Conservation (phyloP, 1,140 invertebrate species). For the Phenacoccus solenopsis region DNA sequence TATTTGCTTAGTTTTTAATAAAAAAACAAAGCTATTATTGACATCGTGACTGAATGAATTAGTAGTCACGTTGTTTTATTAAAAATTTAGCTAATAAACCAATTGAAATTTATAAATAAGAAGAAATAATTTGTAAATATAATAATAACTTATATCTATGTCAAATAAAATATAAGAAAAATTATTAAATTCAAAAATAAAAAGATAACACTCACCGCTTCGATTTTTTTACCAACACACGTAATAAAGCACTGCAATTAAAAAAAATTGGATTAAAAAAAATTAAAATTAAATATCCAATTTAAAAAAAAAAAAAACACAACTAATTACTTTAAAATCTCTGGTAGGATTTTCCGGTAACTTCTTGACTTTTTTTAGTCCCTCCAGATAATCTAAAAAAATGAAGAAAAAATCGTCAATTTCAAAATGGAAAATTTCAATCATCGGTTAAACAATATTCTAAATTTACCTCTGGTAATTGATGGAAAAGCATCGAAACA, state of each 20-base stretch:
- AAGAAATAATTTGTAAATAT: too few relatives aligned
- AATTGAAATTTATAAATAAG: too few relatives aligned
- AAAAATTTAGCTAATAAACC: too few relatives aligned
- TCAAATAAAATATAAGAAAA: too few relatives aligned
- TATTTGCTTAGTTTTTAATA: too few relatives aligned
- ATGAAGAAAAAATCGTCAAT: neutral
- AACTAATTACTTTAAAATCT: neutral
- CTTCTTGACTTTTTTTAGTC: neutral
- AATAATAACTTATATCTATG: too few relatives aligned
- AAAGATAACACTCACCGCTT: neutral
- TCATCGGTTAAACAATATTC: neutral
- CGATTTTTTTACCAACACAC: neutral
- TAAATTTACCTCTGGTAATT: neutral
- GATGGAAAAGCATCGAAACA: neutral
- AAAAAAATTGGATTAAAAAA: neutral
- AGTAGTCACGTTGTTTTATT: too few relatives aligned
- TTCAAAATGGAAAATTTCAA: neutral
- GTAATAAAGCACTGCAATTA: neutral
- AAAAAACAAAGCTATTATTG: too few relatives aligned
- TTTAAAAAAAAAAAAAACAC: too few relatives aligned
- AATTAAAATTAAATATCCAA: neutral
- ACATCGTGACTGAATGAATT: too few relatives aligned
- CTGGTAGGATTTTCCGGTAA: neutral
- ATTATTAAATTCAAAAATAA: too few relatives aligned
- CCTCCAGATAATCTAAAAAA: neutral